Evolutionary conservation across 2,113 vertebrate genomes (phyloP), one percentile per base, ranked within the genome.

Genomic region (Cynocephalus volans): DNA sequence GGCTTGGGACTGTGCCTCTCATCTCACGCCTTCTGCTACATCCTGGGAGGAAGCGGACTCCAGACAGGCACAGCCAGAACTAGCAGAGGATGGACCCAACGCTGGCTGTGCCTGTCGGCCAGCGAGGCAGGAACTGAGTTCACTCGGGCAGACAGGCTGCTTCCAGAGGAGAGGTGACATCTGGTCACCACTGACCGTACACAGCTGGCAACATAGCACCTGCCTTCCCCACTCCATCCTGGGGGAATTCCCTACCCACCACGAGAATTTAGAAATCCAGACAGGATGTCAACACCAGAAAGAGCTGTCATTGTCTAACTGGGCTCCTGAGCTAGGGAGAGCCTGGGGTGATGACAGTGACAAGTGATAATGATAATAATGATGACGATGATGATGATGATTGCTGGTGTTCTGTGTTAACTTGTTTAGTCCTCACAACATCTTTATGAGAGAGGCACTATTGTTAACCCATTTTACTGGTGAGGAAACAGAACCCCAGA

Each of bases 401-500:
- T 9, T n/a, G 56, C 56, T 80, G 21, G 70, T 19, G 10, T 52
- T 33, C 2, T 17, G 26, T 10, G 56, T 65, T 64, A 84, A 41
- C 65, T 79, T 48, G 7, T 3, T 64, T 82, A 33, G 45, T 48
- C 73, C 54, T 88, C 91, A 73, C 18, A 24, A 0, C 56, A 54
- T 45, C 23, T 81, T 62, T 56, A 1, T 14, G 11, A 83, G 17
- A 36, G 33, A 21, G 33, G 21, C 75, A n/a, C 5, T 24, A 4
- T 19, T 50, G 11, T 56, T 17, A 33, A n/a, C 33, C n/a, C 70
- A 13, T 48, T 48, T 52, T 76, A 60, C 11, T 67, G 48, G 33
- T n/a, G 50, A 80, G 31, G 72, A 94, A 87, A 48, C 81, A 54
- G 72, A 94, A 45, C 18, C 64, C 95, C 50, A 33, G 65, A 54